These are phyloP conservation scores for Drosophila conformis DNA, from an alignment of 2,888 invertebrate genomes.

Conservation along the genomic window DNA sequence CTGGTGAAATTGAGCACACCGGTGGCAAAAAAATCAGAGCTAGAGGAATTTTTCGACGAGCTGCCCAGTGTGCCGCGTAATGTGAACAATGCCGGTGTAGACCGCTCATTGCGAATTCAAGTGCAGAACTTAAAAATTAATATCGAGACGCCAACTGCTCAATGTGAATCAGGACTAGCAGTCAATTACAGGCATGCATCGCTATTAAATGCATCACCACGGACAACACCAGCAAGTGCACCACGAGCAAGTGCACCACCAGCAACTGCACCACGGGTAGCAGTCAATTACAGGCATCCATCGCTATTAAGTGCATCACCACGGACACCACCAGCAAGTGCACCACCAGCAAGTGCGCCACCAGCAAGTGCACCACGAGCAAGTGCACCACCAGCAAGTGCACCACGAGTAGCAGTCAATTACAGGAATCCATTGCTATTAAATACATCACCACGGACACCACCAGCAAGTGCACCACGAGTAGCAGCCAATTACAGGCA, in stretches of 20 bases:
- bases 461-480: too few relatives aligned
- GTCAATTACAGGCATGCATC: too few relatives aligned
- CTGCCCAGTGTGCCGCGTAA: conserved; percentile 59
- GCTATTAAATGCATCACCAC: not conserved
- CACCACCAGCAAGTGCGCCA: too few relatives aligned
- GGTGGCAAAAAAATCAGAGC: conserved; percentile 25
- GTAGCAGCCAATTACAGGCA: too few relatives aligned
- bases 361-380: too few relatives aligned
- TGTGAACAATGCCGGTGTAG: conserved; percentile 22
- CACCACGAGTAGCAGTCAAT: too few relatives aligned
- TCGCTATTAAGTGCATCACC: not conserved
- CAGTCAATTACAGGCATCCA: too few relatives aligned
- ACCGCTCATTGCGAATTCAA: conserved; percentile 23
- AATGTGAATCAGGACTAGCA: conserved; percentile 15
- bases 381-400: too few relatives aligned
- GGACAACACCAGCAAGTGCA: not conserved
- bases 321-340: not conserved
- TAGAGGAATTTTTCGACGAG: conserved; percentile 62
- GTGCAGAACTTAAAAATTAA: conserved; percentile 35
- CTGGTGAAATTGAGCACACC: conserved; percentile 24
- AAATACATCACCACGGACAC: too few relatives aligned
- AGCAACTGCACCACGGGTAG: not conserved
- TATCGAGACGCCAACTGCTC: not conserved
- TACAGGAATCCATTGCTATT: too few relatives aligned
- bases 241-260: not conserved